A percentile compares a stretch with the other conserved stretches of the same genome.
phyloP scores from a whole-genome alignment of 1,140 invertebrate species.

The Bilobella aurantiaca region DNA sequence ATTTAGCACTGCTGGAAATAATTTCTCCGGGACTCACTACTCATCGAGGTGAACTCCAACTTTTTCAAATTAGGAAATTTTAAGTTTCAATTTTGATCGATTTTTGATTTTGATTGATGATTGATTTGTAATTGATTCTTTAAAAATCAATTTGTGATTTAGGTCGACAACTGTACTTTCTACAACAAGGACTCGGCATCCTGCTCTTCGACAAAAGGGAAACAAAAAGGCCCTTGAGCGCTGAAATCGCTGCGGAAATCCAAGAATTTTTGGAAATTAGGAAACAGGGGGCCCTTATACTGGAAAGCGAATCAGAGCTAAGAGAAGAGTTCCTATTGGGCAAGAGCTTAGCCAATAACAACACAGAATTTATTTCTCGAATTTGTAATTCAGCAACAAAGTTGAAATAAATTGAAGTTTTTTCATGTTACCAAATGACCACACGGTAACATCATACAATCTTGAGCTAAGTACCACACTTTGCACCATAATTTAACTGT shows the following conservation, averaged over 20 bases:
- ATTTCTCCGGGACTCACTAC: neutral
- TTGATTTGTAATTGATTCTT: neutral
- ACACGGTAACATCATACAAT: no score
- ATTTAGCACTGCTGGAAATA: neutral
- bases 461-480: no score
- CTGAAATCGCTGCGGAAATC: neutral
- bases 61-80: neutral
- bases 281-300: neutral
- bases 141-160: neutral
- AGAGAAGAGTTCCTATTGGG: neutral
- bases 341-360: neutral
- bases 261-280: neutral
- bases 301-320: neutral
- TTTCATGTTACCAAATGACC: no score
- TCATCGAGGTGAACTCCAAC: neutral
- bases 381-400: neutral
- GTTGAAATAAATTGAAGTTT: no score
- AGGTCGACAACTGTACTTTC: neutral
- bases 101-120: neutral
- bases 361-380: neutral
- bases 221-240: neutral
- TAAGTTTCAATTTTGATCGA: neutral
- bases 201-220: neutral
- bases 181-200: neutral
- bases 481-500: no score